Base-by-base conservation (phyloP, 2,888 invertebrate genomes). In the Liopterus haemorrhoidalis region DNA sequence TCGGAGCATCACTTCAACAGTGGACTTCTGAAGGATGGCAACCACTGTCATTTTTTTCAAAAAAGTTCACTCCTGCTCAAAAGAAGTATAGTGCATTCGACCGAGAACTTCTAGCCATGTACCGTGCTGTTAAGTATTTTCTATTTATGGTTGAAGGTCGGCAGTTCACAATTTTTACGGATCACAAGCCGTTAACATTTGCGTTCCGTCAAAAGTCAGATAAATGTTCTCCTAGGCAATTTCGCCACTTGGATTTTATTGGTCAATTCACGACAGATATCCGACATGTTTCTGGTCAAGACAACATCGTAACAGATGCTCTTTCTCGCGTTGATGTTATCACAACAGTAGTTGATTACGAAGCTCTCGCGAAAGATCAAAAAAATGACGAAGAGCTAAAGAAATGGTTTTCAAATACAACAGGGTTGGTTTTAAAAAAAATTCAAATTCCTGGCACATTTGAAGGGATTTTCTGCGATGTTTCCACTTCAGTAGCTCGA, bases 191-290 rank as follows among this genome's bases (percentile, higher is more conserved):
- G 3, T 46, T 64, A 4, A 55, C 49, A 0, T 62, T 47, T 31
- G 62, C 62, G 1, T 60, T 67, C 36, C 15, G 40, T 5, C 48
- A 56, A 38, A 54, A 56, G 8, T 24, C 53, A 6, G 58, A 59
- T 3, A 59, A 59, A 41, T n/a, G n/a, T n/a, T n/a, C 62, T 2
- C 65, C 63, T 0, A 42, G 64, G 3, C 63, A 67, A 46, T 51
- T 55, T 9, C 40, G 63, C 3, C 57, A 67, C 8, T 46, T 67
- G 1, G 55, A 60, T 41, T 62, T 52, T 14, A 62, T 66, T 15
- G 36, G 56, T 0, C 61, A 66, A 44, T 67, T 66, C 48, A 57
- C 62, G 0, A 64, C 60, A 0, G 59, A 63, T 37, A 60, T 66
- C 3, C 42, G 50, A 3, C 56, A 65, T 47, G 54, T 67, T 2